Percentiles rank a stretch among this genome's conserved stretches.
Evolutionary conservation across 2,113 vertebrate species (phyloP).

Genomic region (Sminthopsis crassicaudata): DNA sequence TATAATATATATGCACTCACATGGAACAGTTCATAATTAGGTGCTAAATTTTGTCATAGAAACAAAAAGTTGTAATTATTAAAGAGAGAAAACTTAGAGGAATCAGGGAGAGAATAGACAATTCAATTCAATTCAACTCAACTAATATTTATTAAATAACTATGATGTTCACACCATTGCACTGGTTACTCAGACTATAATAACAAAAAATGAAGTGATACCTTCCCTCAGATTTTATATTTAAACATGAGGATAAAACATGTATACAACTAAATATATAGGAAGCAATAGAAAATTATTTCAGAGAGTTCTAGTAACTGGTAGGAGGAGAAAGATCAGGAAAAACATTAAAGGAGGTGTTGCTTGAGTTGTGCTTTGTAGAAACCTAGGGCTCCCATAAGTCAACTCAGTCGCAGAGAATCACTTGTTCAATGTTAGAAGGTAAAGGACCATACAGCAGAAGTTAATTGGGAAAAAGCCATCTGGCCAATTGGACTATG

Average conservation of each 20-base stretch:
- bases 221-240: neutral
- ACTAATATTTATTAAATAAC: neutral
- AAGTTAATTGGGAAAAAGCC: neutral
- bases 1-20: too few relatives aligned
- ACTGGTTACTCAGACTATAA: neutral
- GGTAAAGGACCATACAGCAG: neutral
- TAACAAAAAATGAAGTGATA: constrained; percentile 5
- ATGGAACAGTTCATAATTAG: too few relatives aligned
- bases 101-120: neutral
- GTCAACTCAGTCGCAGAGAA: too few relatives aligned
- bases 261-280: neutral
- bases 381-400: neutral
- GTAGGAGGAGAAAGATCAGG: neutral
- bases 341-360: neutral
- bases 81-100: neutral
- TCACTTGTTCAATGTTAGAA: neutral
- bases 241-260: constrained; percentile 26
- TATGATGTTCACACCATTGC: neutral
- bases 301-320: neutral
- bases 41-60: neutral
- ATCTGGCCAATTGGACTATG: neutral
- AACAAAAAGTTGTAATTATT: neutral
- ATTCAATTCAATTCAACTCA: neutral
- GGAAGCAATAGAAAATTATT: neutral
- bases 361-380: neutral